These are phyloP conservation scores for Chesias legatella DNA, from an alignment of 2,888 invertebrate genomes.

Conservation along the genomic window DNA sequence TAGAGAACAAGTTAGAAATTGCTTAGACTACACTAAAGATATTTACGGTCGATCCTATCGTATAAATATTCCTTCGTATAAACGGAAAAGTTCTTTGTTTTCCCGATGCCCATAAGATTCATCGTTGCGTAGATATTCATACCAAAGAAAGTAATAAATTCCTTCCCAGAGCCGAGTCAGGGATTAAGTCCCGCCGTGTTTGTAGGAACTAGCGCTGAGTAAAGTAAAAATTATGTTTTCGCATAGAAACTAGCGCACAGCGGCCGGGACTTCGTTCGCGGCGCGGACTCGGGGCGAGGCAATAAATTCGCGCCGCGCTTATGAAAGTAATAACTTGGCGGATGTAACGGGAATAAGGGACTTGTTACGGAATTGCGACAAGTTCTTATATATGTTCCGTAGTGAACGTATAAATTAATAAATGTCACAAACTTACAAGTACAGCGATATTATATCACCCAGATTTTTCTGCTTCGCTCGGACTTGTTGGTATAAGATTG, in stretches of 20 bases:
- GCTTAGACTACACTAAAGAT: not conserved
- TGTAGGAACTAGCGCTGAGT: too few relatives aligned
- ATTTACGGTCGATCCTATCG: not conserved
- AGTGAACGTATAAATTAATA: too few relatives aligned
- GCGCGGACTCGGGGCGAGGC: conserved; percentile 10
- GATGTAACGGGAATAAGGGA: conserved; percentile 34
- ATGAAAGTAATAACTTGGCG: conserved; percentile 47
- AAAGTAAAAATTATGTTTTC: conserved; percentile 6
- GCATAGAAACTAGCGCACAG: not conserved
- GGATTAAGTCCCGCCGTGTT: too few relatives aligned
- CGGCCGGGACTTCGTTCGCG: conserved; percentile 5
- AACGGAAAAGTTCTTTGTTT: conserved; percentile 9
- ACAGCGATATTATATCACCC: too few relatives aligned
- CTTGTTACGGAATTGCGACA: conserved; percentile 28
- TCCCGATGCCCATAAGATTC: conserved; percentile 2
- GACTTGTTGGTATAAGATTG: too few relatives aligned
- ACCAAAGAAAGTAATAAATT: not conserved
- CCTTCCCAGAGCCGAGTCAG: too few relatives aligned
- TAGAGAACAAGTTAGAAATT: not conserved
- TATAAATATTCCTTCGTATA: not conserved
- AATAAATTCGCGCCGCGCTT: conserved; percentile 41
- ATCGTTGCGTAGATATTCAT: conserved; percentile 4
- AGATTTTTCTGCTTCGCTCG: too few relatives aligned
- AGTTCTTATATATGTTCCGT: conserved; percentile 1
- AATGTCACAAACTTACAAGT: too few relatives aligned